Conservation (phyloP, 2,888 invertebrate genomes). For the Sinohyriopsis cumingii region DNA sequence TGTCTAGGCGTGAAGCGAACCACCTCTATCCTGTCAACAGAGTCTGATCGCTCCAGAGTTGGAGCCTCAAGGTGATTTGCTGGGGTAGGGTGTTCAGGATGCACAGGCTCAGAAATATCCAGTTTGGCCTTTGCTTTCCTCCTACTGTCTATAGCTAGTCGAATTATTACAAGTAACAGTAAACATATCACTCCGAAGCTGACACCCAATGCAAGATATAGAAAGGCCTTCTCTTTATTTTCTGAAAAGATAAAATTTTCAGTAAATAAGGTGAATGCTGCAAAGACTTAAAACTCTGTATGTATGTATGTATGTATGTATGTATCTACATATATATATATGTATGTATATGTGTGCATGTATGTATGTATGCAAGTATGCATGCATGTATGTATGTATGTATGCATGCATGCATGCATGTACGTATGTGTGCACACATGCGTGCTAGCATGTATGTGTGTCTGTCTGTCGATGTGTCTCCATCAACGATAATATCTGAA, state of each 20-base stretch:
- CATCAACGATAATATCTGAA: no score
- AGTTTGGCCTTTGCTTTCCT: conserved; percentile 54
- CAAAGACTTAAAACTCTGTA: no score
- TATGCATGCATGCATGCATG: no score
- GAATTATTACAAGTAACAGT: conserved; percentile 55
- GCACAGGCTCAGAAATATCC: conserved; percentile 62
- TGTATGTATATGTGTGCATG: no score
- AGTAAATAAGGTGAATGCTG: no score
- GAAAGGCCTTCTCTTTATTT: conserved; percentile 60
- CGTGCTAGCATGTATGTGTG: no score
- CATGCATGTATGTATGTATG: no score
- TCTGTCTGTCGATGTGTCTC: no score
- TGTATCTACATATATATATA: no score
- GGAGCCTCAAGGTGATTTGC: conserved; percentile 53
- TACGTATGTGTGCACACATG: no score
- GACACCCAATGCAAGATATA: conserved; percentile 63
- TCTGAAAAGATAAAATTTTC: conserved; percentile 41
- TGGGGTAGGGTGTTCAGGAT: conserved; percentile 46
- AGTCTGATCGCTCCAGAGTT: conserved; percentile 57
- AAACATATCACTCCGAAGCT: conserved; percentile 58
- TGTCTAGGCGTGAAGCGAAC: conserved; percentile 60
- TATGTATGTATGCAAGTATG: no score
- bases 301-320: no score
- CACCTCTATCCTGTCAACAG: conserved; percentile 64
- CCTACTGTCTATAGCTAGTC: conserved; percentile 54